Conservation (phyloP, 2,113 vertebrate species). For the Vulpes ferrilata region DNA sequence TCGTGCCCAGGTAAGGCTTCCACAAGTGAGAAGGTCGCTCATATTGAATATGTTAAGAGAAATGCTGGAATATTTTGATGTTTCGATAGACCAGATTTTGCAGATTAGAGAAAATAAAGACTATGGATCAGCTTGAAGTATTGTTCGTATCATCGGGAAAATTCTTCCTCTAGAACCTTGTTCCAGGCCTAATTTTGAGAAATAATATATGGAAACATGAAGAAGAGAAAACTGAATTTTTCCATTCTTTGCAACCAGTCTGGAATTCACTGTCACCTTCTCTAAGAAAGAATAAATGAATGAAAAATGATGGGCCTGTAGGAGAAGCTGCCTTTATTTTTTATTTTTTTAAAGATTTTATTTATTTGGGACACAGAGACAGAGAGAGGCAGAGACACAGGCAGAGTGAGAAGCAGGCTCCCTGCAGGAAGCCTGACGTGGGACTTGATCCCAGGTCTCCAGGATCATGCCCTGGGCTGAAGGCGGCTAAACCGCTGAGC, state of each 20-base stretch:
- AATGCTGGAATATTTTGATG: too few relatives aligned
- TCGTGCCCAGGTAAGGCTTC: too few relatives aligned
- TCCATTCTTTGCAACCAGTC: background rate
- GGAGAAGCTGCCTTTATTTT: constrained; percentile 87
- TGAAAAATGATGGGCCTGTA: background rate
- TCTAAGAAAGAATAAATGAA: constrained; percentile 7
- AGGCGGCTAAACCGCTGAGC: too few relatives aligned
- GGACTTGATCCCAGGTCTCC: too few relatives aligned
- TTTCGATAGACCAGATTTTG: constrained; percentile 70
- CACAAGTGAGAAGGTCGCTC: background rate
- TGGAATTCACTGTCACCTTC: background rate
- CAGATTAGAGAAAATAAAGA: constrained; percentile 90
- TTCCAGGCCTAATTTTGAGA: constrained; percentile 91
- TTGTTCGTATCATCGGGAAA: constrained; percentile 95
- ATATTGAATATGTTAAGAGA: too few relatives aligned
- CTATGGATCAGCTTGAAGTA: constrained; percentile 94
- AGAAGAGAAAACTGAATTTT: constrained; percentile 53
- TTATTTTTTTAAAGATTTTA: too few relatives aligned
- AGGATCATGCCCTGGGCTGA: too few relatives aligned
- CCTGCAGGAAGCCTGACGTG: too few relatives aligned
- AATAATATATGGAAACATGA: constrained; percentile 65
- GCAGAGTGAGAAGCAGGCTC: too few relatives aligned
- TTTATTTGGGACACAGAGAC: too few relatives aligned
- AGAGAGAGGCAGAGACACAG: too few relatives aligned
- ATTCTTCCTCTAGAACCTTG: constrained; percentile 91